A percentile compares a stretch with the other conserved stretches of the same genome.
These are phyloP conservation scores for Sardinella longiceps DNA, from an alignment of 2,797 vertebrate genomes.

Conservation along the genomic window DNA sequence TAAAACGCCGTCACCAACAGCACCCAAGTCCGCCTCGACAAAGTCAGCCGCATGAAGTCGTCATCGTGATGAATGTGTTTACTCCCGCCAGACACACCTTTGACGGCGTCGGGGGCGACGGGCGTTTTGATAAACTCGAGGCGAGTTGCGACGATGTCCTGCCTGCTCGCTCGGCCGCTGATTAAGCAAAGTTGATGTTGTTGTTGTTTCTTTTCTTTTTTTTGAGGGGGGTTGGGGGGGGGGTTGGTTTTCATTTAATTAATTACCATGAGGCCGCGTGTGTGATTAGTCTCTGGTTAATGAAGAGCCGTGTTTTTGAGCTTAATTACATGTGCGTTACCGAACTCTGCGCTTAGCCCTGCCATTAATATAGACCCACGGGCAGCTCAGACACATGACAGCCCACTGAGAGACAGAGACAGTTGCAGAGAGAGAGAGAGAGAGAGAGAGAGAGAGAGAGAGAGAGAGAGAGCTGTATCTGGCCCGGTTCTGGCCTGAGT, in stretches of 20 bases:
- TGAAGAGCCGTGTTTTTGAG: conserved; percentile 63
- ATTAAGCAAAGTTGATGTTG: conserved; percentile 60
- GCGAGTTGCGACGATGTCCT: conserved; percentile 47
- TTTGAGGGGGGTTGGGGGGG: background rate
- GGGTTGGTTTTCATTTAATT: background rate
- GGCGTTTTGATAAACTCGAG: conserved; percentile 71
- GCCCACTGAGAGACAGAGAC: conserved; percentile 19
- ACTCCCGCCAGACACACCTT: conserved; percentile 70
- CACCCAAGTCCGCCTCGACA: conserved; percentile 35
- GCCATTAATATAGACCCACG: conserved; percentile 52
- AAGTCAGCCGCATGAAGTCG: conserved; percentile 53
- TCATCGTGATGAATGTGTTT: conserved; percentile 74
- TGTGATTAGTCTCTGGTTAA: conserved; percentile 73
- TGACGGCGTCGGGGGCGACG: conserved; percentile 56
- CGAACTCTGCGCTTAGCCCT: conserved; percentile 39
- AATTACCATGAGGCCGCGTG: conserved; percentile 7
- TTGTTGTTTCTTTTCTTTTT: background rate
- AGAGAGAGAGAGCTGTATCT: no score
- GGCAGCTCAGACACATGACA: conserved; percentile 55
- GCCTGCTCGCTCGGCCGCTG: conserved; percentile 46
- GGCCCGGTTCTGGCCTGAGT: no score
- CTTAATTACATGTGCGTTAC: conserved; percentile 58
- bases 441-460: no score
- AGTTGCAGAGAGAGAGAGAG: no score
- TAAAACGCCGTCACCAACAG: conserved; percentile 60